Evolutionary conservation across 1,140 invertebrate species (phyloP), one percentile per base, ranked within the genome.

Genomic region (Carcinoscorpius rotundicauda): DNA sequence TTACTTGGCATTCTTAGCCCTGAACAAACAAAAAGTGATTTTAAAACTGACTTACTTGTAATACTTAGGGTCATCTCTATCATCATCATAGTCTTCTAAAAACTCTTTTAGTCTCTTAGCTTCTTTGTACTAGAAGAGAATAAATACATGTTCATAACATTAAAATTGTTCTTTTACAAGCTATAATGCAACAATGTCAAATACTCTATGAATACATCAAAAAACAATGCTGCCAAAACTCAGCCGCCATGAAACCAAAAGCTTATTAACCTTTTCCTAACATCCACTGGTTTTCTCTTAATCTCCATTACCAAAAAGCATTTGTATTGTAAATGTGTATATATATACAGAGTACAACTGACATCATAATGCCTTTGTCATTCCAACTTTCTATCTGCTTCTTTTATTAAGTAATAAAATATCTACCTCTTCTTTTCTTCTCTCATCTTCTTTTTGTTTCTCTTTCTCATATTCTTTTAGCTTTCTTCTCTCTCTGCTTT

Each of bases 81-180:
- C 93, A 77, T 99, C 96, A 77, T 98, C 94, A 76, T 99, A 99
- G 77, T 98, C 96, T 78, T 99, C 95, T 6, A 98, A 82, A 76
- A 98, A 98, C 80, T 98, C 93, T 77, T 96, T 95, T 9, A 99
- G 81, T 56, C 91, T 82, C 78, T 93, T 91, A 0, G 93, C 94
- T 79, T 98, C 94, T 67, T 85, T 84, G 74, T 89, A 85, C 65
- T 89, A 67, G 73, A 63, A 63, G n/a, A 55, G 61, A 62, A 69
- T 6, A 63, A 62, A 29, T 29, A 29, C 29, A 29, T 29, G 29
- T 29, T 29, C 29, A 29, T 29, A 29, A 29, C 29, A n/a, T 56
- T 50, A 49, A 3, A 70, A 51, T 8, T 66, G 51, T 29, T 63
- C 29, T n/a, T 67, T 29, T 29, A 60, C 51, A 49, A 69, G 49